Percentiles rank a stretch among this genome's conserved stretches.
phyloP scores from a whole-genome alignment of 2,113 vertebrate genomes.

The Actenoides lindsayi region DNA sequence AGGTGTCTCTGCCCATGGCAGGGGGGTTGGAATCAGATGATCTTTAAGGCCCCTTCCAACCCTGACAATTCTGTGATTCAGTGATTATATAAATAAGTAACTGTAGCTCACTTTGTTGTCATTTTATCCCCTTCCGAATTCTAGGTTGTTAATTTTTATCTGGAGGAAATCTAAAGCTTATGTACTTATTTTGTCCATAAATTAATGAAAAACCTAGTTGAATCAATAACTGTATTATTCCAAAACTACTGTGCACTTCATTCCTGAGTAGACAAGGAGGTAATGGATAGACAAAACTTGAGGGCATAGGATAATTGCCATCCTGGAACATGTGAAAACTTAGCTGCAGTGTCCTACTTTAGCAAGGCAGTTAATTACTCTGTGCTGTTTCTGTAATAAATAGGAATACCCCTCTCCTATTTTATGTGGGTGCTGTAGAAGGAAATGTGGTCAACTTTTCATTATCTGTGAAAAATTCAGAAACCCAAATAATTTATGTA shows the following conservation, averaged over 20 bases:
- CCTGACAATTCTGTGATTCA: no score
- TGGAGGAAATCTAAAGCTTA: constrained; percentile 1
- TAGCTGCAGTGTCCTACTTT: constrained; percentile 38
- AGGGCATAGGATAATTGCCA: constrained; percentile 33
- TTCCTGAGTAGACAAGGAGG: not conserved
- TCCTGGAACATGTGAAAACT: constrained; percentile 3
- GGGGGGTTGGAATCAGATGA: no score
- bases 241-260: not conserved
- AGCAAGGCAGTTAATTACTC: constrained; percentile 35
- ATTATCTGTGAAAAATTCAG: constrained; percentile 14
- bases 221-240: not conserved
- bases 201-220: constrained; percentile 2
- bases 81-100: not conserved
- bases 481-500: not conserved
- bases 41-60: no score
- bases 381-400: constrained; percentile 4
- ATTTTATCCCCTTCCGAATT: not conserved
- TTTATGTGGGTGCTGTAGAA: not conserved
- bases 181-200: not conserved
- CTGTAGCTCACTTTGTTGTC: not conserved
- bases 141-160: not conserved
- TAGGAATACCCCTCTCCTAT: not conserved
- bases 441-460: constrained; percentile 7
- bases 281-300: constrained; percentile 5
- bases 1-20: no score